Conservation (phyloP, 2,888 invertebrate species). For the Norana najaformis region DNA sequence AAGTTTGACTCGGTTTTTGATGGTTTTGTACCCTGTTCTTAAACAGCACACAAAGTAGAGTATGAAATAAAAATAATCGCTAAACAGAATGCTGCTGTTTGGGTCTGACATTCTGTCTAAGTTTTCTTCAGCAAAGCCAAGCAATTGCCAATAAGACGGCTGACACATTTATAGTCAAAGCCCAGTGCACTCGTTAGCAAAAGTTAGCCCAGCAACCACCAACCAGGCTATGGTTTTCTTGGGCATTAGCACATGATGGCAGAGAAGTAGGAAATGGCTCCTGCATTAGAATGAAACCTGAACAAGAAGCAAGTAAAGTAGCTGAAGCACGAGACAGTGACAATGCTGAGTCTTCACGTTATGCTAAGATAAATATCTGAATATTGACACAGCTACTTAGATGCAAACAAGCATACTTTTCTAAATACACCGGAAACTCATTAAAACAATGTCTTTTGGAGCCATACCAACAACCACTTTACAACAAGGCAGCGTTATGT, state of each 20-base stretch:
- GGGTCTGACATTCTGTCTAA: neutral
- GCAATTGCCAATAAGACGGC: neutral
- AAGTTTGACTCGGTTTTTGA: neutral
- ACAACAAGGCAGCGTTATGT: no score
- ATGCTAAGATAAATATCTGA: no score
- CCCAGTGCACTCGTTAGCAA: neutral
- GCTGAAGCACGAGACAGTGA: neutral
- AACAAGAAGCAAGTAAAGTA: neutral
- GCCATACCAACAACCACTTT: no score
- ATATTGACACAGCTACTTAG: no score
- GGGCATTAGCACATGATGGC: no score
- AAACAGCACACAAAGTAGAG: neutral
- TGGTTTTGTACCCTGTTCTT: neutral
- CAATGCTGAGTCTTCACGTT: neutral
- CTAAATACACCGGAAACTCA: no score
- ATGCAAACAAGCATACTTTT: no score
- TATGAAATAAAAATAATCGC: neutral
- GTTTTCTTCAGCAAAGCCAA: neutral
- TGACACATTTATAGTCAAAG: neutral
- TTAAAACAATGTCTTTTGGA: no score
- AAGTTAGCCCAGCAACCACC: neutral
- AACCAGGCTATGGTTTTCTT: neutral
- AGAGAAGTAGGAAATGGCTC: no score
- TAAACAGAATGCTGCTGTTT: neutral
- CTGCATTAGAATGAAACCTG: neutral